phyloP scores from a whole-genome alignment of 2,113 vertebrate species.

The Notarius quadriscutis region DNA sequence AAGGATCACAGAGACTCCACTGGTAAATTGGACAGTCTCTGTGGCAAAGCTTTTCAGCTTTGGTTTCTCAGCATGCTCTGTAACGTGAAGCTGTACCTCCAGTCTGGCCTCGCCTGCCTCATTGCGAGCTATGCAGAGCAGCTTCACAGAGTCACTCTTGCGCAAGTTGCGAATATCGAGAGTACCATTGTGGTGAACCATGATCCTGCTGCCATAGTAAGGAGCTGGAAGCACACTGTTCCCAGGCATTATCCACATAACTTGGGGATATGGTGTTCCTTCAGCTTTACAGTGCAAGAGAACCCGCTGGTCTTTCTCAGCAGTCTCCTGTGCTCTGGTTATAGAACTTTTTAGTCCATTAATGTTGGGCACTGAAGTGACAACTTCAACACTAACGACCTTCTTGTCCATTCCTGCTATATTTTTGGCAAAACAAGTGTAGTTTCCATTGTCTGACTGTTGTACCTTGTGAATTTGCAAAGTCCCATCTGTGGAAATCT shows the following conservation, averaged over 20 bases:
- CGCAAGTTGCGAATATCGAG: constrained; percentile 79
- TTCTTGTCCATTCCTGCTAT: constrained; percentile 77
- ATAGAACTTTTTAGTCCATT: constrained; percentile 59
- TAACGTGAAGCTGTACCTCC: constrained; percentile 78
- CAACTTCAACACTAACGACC: constrained; percentile 74
- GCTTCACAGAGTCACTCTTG: constrained; percentile 74
- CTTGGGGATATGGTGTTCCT: constrained; percentile 75
- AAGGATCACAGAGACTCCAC: constrained; percentile 73
- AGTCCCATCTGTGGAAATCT: constrained; percentile 76
- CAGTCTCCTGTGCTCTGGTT: constrained; percentile 64
- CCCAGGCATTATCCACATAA: constrained; percentile 87
- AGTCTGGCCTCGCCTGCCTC: constrained; percentile 80
- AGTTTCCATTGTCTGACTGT: constrained; percentile 85
- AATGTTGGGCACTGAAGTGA: constrained; percentile 68
- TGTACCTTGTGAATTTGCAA: constrained; percentile 81
- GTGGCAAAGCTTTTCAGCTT: constrained; percentile 67
- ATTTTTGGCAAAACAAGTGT: constrained; percentile 82
- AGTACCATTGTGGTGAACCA: constrained; percentile 85
- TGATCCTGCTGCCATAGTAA: constrained; percentile 83
- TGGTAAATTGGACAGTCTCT: constrained; percentile 70
- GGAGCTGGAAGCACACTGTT: constrained; percentile 86
- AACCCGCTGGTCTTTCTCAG: constrained; percentile 73
- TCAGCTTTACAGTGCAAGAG: constrained; percentile 82
- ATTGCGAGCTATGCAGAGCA: constrained; percentile 82
- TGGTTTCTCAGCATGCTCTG: constrained; percentile 67